Evolutionary conservation across 1,140 invertebrate species (phyloP).

Genomic region (Diuraphis noxia): DNA sequence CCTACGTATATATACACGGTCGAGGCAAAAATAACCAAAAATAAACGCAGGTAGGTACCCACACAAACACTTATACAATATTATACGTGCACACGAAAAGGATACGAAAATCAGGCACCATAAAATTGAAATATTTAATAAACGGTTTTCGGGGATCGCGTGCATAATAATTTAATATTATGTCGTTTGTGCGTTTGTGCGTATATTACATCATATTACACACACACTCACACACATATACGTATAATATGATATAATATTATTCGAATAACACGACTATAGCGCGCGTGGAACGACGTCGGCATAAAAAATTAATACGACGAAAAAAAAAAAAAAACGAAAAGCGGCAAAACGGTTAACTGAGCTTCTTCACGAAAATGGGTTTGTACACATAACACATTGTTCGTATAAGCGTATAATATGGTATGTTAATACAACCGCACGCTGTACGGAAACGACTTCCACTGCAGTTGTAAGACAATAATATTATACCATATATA

Average conservation of each 20-base stretch:
- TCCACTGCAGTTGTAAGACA: no score
- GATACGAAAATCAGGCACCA: slow-evolving; percentile 35
- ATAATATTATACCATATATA: neutral
- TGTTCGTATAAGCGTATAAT: neutral
- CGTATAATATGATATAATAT: neutral
- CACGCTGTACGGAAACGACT: neutral
- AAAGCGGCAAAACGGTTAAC: slow-evolving; percentile 45
- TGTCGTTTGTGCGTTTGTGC: slow-evolving; percentile 9
- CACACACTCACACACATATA: neutral
- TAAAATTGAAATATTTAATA: slow-evolving; percentile 48
- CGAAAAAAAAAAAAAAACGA: neutral
- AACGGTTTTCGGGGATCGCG: slow-evolving; percentile 49
- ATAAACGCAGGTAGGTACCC: neutral
- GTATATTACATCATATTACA: slow-evolving; percentile 9
- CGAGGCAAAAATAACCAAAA: neutral
- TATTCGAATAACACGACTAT: neutral
- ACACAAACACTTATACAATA: neutral
- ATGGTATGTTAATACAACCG: neutral
- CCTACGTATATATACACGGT: neutral
- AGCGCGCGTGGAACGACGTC: neutral
- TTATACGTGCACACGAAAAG: neutral
- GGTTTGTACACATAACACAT: neutral
- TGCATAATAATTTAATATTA: slow-evolving; percentile 11
- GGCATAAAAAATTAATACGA: slow-evolving; percentile 48
- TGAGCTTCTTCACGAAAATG: slow-evolving; percentile 51